These are phyloP conservation scores for Amiota mariae DNA, from an alignment of 2,888 invertebrate species.

Conservation along the genomic window DNA sequence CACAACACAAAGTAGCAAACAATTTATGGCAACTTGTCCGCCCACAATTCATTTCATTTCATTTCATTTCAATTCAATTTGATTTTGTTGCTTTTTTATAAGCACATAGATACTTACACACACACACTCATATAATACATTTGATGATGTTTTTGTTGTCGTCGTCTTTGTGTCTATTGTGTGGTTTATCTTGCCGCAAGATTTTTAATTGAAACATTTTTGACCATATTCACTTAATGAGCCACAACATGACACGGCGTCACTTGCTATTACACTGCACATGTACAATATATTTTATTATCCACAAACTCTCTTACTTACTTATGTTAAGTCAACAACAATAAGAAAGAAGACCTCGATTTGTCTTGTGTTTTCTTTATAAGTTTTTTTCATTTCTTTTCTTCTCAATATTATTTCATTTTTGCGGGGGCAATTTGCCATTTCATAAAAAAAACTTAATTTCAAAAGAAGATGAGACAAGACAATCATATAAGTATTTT, in stretches of 20 bases:
- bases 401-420: not conserved
- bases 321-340: conserved; percentile 53
- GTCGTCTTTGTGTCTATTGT: conserved; percentile 47
- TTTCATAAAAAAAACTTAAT: conserved; percentile 17
- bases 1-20: conserved; percentile 40
- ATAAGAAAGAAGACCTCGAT: conserved; percentile 3
- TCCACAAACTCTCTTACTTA: conserved; percentile 46
- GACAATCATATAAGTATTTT: conserved; percentile 11
- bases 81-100: conserved; percentile 10
- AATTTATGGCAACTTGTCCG: conserved; percentile 65
- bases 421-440: conserved; percentile 17
- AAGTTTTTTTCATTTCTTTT: not conserved
- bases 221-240: conserved; percentile 65
- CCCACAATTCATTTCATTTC: conserved; percentile 57
- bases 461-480: not conserved
- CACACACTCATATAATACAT: conserved; percentile 31
- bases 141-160: conserved; percentile 18
- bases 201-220: conserved; percentile 63
- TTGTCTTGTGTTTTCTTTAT: not conserved
- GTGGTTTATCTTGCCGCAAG: conserved; percentile 34
- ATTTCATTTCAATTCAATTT: conserved; percentile 41
- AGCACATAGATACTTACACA: not conserved
- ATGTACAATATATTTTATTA: too few species aligned
- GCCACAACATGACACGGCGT: conserved; percentile 61
- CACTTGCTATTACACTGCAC: conserved; percentile 41